Base-by-base conservation (phyloP, 2,888 invertebrate species). In the Icerya purchasi region DNA sequence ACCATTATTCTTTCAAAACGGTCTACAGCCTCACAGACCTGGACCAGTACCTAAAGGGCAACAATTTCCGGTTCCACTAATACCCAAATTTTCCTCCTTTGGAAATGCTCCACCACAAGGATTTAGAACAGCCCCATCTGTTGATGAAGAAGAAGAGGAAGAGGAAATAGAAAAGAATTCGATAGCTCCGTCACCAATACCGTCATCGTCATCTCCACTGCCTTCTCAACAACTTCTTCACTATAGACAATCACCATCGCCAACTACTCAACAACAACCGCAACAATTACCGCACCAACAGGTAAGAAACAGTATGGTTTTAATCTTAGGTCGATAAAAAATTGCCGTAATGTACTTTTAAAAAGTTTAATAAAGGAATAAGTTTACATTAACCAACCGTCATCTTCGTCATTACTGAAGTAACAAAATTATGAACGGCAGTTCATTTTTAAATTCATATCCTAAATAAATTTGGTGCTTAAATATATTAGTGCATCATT, bases 141-240 rank as follows among this genome's bases (percentile, higher is more conserved):
- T 66, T 14, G 65, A 65, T 22, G 67, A 66, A 22, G 66, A 66
- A 25, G 63, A 64, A 3, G 65, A 67, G 3, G 67, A 68, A 22
- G 65, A 68, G 19, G 66, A 66, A 56, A 56, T 60, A 24, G 60
- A 60, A 10, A 60, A 56, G 19, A 60, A 61, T 54, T 65, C 62
- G 61, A 58, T 63, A 51, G 58, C 58, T 20, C 64, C 63, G 23
- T 62, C 65, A 2, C 5, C 36, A 5, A 36, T 14, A 36, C 14
- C 36, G 14, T 36, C 36, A 8, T 5, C 8, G 5, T 63, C 63
- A n/a, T 59, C 63, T 1, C 63, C 61, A 24, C 63, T 63, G 25
- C 64, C 65, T 25, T 65, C 63, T 54, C 65, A 65, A 21, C 64
- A 62, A 21, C 58, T 62, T 10, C 60, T 61, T 36, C 64, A 65